Evolutionary conservation across 2,797 vertebrate genomes (phyloP), one percentile per base, ranked within the genome.

Genomic region (Siniperca obscura): DNA sequence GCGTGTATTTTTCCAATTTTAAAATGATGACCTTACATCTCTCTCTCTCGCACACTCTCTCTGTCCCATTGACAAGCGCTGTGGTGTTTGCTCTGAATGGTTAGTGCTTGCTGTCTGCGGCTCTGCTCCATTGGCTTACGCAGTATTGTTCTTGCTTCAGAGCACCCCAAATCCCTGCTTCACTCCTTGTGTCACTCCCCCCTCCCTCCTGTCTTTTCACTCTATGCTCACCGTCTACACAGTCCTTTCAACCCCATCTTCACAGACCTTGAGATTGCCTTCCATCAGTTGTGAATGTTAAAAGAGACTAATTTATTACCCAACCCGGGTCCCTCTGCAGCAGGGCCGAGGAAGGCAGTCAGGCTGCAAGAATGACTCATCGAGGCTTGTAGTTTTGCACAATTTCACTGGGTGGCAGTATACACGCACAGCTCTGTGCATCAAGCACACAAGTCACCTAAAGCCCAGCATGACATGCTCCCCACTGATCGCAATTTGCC

Each of bases 271-370:
- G 77, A 89, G 86, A 83, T 83, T 78, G 74, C 84, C 86, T 87
- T 88, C 84, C 86, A 73, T 92, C 81, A 87, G 83, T 78, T 87
- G 84, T 85, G 86, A 92, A 90, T 90, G 87, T 93, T 93, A 90
- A 93, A 94, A 93, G 88, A 90, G 90, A 92, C 87, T 91, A 87
- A 94, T 94, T 91, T 91, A 93, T 92, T 77, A 93, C 76, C 84
- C 84, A 86, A 57, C 74, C 67, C 8, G 44, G 70, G 89, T 89
- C 76, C 78, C 84, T 84, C 75, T 92, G 89, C 92, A 75, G 84
- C 85, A 73, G 78, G 71, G 76, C 77, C 30, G 68, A 76, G 74
- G 81, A 79, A 77, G 68, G 44, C 21, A 74, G 70, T 76, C 74
- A 25, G 83, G 75, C 81, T 85, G 85, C 80, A 80, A 65, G 78